Evolutionary conservation across 2,113 vertebrate genomes (phyloP), one percentile per base, ranked within the genome.

Genomic region (Protobothrops mucrosquamatus): DNA sequence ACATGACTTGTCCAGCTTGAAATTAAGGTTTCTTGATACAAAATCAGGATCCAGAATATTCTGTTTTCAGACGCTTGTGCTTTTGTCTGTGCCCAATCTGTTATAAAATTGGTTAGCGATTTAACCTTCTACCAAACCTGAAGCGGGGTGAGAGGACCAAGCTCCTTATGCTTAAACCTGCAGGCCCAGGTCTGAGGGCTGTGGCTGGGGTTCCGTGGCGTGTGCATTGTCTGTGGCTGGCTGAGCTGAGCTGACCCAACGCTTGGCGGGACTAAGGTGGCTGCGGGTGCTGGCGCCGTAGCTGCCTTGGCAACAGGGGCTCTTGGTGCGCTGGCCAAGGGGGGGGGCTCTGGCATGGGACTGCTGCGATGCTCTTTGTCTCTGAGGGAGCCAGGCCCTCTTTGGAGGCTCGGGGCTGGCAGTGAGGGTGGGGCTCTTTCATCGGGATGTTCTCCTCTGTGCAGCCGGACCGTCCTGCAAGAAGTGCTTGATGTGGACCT

Each of bases 401-500:
- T 51, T 46, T 5, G 29, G 54, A 34, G 48, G n/a, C 9, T 9
- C 0, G 15, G n/a, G 34, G 34, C 34, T 81, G 74, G 34, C 34
- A 18, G 26, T 12, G 18, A 4, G 29, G 48, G 2, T 8, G 9
- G 39, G 43, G 34, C 15, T 1, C 9, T 0, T 14, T 54, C n/a
- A 6, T 2, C 54, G 43, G 59, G 0, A 48, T 91, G 34, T 93
- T 91, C 81, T 74, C 56, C 57, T 93, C 59, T 93, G 48, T 91
- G 0, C 97, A 99, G 99, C 95, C 98, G 99, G 0, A 88, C 95
- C 1, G 97, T 99, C 0, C 98, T 99, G 86, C 98, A 99, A 94
- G 98, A 99, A 48, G 98, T 99, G 87, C 96, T 99, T 0, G 98
- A 99, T 61, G 90, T 98, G 0, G 99, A 99, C 96, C 98, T 99